phyloP scores from a whole-genome alignment of 1,140 invertebrate species.

The Globodera rostochiensis region DNA sequence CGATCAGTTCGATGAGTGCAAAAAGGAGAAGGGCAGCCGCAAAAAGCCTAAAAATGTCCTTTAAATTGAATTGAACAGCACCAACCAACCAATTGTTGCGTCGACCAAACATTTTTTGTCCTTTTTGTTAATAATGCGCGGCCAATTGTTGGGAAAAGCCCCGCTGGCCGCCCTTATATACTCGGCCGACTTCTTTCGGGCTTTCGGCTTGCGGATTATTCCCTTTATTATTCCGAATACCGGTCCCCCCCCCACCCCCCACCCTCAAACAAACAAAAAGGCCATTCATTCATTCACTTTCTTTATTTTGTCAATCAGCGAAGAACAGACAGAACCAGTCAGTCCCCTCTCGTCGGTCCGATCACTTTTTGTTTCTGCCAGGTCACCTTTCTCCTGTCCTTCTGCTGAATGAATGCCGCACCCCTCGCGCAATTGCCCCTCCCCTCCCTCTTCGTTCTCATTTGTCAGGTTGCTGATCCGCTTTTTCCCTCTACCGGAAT shows the following conservation, averaged over 20 bases:
- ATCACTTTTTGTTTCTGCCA: too few relatives aligned
- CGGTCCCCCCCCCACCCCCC: not conserved
- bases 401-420: not conserved
- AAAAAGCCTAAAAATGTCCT: not conserved
- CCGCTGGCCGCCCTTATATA: not conserved
- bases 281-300: not conserved
- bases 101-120: not conserved
- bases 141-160: not conserved
- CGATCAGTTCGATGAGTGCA: conserved; percentile 6
- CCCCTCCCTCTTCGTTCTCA: not conserved
- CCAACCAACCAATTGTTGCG: not conserved
- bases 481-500: conserved; percentile 17
- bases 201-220: too few relatives aligned
- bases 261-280: not conserved
- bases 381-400: not conserved
- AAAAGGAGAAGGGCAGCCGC: not conserved
- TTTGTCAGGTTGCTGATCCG: conserved; percentile 7
- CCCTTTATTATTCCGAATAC: too few relatives aligned
- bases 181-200: too few relatives aligned
- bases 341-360: too few relatives aligned
- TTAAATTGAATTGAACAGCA: not conserved
- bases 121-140: not conserved
- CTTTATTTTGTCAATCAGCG: too few relatives aligned
- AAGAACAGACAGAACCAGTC: too few relatives aligned
- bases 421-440: not conserved